Percentiles rank a stretch among this genome's conserved stretches.
These are phyloP conservation scores for Pasiphila rectangulata DNA, from an alignment of 2,888 invertebrate genomes.

Conservation along the genomic window DNA sequence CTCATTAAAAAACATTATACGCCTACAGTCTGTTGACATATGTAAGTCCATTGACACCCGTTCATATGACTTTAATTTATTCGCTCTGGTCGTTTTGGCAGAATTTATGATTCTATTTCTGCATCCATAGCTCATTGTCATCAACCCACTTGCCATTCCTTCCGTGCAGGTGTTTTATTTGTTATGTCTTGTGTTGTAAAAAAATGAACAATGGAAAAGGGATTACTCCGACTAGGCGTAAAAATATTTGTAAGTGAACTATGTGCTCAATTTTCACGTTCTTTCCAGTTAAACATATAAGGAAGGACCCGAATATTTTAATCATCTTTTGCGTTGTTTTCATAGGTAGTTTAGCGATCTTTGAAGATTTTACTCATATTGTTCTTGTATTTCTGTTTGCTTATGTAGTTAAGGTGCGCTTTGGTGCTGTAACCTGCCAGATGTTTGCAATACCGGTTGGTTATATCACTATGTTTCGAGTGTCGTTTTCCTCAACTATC, in stretches of 20 bases:
- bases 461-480: conserved; percentile 2
- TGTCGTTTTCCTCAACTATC: conserved; percentile 9
- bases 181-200: conserved; percentile 3
- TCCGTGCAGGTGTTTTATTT: conserved; percentile 18
- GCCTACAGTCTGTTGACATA: conserved; percentile 11
- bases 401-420: too few relatives aligned
- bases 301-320: too few relatives aligned
- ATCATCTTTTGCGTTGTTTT: neutral
- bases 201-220: conserved; percentile 9
- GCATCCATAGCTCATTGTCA: conserved; percentile 16
- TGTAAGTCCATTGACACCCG: conserved; percentile 17
- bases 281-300: too few relatives aligned
- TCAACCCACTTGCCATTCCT: conserved; percentile 15
- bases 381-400: too few relatives aligned
- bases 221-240: neutral
- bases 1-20: conserved; percentile 8
- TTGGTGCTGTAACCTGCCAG: too few relatives aligned
- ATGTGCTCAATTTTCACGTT: too few relatives aligned
- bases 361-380: too few relatives aligned
- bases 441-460: neutral
- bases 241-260: neutral
- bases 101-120: conserved; percentile 25
- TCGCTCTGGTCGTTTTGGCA: conserved; percentile 23
- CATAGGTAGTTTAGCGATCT: too few relatives aligned
- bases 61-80: conserved; percentile 12